Evolutionary conservation across 2,797 vertebrate genomes (phyloP).

Genomic region (Myotis myotis): DNA sequence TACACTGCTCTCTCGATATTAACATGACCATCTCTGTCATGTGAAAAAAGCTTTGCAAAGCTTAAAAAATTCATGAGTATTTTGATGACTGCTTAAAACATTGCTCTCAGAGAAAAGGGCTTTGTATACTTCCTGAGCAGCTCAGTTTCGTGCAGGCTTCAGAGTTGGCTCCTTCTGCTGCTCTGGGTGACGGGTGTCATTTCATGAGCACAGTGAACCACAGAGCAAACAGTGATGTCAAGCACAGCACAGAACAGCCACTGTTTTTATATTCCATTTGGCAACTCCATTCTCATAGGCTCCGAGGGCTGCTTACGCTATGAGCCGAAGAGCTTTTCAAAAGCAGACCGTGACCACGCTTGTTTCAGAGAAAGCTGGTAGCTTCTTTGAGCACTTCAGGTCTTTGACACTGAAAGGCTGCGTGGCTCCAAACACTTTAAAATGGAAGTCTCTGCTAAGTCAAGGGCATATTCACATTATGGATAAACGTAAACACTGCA

Average conservation of each 20-base stretch:
- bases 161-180: neutral
- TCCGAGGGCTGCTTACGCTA: neutral
- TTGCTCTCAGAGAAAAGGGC: neutral
- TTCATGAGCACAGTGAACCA: neutral
- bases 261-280: neutral
- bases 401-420: neutral
- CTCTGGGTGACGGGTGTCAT: neutral
- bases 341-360: neutral
- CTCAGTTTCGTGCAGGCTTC: neutral
- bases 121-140: neutral
- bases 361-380: neutral
- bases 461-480: conserved; percentile 37
- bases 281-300: neutral
- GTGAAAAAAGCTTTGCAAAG: neutral
- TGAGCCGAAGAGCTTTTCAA: conserved; percentile 54
- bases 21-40: neutral
- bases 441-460: conserved; percentile 33
- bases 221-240: neutral
- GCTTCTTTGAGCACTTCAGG: neutral
- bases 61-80: neutral
- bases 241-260: neutral
- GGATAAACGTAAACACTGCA: neutral
- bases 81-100: neutral
- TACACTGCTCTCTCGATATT: neutral
- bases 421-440: conserved; percentile 22